Evolutionary conservation across 2,888 invertebrate species (phyloP), one percentile per base, ranked within the genome.

Genomic region (Arge pagana): DNA sequence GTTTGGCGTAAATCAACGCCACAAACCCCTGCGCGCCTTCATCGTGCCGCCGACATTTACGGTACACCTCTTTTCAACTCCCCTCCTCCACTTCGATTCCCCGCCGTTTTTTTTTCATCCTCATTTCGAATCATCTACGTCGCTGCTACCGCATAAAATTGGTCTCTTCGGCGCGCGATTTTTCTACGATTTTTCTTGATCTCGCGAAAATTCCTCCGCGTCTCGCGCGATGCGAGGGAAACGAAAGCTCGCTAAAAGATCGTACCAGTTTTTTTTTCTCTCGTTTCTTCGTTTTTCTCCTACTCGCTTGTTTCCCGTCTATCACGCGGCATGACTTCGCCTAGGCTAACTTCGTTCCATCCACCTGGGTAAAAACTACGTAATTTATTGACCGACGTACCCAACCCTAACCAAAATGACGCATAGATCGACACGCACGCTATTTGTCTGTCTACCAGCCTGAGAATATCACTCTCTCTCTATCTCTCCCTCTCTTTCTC

Each of bases 1-100:
- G 67, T 66, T 69, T 65, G 67, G 67, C 64, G 69, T 72, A 72
- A 72, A 72, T 71, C 70, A 72, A 70, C 65, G 59, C 52, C 54
- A 56, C 54, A 33, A 43, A 41, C 49, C 51, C 24, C 35, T 42
- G 42, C 26, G 41, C 42, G 33, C 18, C 50, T 42, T 33, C 19
- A 33, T 41, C 42, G 35, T 42, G 19, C 33, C 43, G 40, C 45
- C 19, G 45, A 31, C 45, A 23, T 45, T 45, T 33, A 33, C 45
- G 24, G 33, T 45, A 33, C 11, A 33, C 7, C 7, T 33, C 7
- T 33, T 11, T 33, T 33, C 13, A 13, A 11, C 26, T 40, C 19
- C 19, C 11, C n/a, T n/a, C n/a, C n/a, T n/a, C n/a, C n/a, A n/a
- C n/a, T n/a, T n/a, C n/a, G n/a, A n/a, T n/a, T n/a, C n/a, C n/a